Evolutionary conservation across 2,797 vertebrate species (phyloP), one percentile per base, ranked within the genome.

Genomic region (Crocodylus rhombifer): DNA sequence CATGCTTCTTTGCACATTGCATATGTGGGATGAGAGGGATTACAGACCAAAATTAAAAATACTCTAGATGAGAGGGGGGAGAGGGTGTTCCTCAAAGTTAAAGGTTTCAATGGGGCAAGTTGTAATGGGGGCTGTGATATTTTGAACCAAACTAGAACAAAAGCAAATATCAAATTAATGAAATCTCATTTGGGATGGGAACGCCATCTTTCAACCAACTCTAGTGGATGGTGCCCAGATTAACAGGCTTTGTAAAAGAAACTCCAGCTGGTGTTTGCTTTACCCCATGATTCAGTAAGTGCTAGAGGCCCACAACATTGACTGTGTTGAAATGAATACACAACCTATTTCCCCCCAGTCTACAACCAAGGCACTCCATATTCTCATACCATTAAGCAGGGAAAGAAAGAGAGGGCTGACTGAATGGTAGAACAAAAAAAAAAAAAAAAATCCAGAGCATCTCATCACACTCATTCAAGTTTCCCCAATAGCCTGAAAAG

Each of bases 271-370:
- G 25, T 3, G 14, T 76, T 79, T 58, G 23, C 7, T 11, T 14
- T n/a, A 33, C 9, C 21, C 55, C 33, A 80, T 56, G 15, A 76
- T 33, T 3, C 20, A 79, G 85, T 3, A 14, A 55, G 33, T 71
- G 64, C 58, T 51, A 85, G 75, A 81, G 61, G 7, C 26, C 1
- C 1, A 15, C 8, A 3, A 42, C 7, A 3, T 3, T 0, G 0
- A 18, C 77, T 85, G 55, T 79, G 2, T 14, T 33, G 65, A 15
- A 51, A 17, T 58, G 26, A 26, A 26, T 62, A 30, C 55, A 71
- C 64, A 60, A 80, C 0, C 1, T 69, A 81, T 16, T 51, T 51
- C 42, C 42, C 42, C 42, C 42, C 28, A 36, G 0, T 62, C 76
- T 67, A 73, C 61, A 57, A 0, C 1, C 11, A 36, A 14, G 51